Evolutionary conservation across 2,797 vertebrate species (phyloP).

Genomic region (Microctenopoma lineatum): DNA sequence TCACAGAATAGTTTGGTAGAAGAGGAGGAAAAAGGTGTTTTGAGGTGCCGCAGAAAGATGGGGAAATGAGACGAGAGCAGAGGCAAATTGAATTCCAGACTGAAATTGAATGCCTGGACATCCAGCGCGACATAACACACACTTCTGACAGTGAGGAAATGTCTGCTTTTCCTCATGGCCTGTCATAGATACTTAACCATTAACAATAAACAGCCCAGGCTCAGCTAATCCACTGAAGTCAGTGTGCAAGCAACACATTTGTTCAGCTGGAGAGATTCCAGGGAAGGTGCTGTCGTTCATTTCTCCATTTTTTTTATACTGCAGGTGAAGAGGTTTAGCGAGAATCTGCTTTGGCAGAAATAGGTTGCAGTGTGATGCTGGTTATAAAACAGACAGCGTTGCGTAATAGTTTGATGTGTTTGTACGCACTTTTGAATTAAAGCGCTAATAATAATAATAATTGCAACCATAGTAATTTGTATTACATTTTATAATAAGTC

Average conservation of each 20-base stretch:
- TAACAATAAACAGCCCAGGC: constrained; percentile 24
- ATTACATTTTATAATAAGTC: constrained; percentile 30
- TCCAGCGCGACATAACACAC: constrained; percentile 28
- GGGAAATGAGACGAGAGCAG: too few species aligned
- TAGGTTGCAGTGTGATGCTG: constrained; percentile 11
- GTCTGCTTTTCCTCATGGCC: constrained; percentile 9
- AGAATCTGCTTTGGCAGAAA: constrained; percentile 16
- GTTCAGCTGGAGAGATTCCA: constrained; percentile 11
- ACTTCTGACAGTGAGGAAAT: constrained; percentile 24
- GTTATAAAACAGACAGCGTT: constrained; percentile 1
- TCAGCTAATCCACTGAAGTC: constrained; percentile 14
- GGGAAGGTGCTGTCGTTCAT: constrained; percentile 25
- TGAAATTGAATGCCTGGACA: constrained; percentile 9
- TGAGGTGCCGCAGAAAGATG: neutral
- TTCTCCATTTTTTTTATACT: constrained; percentile 16
- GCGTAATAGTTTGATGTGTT: constrained; percentile 12
- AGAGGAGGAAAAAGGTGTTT: neutral
- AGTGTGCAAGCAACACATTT: constrained; percentile 21
- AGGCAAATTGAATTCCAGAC: too few species aligned
- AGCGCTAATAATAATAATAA: neutral
- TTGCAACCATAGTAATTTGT: constrained; percentile 2
- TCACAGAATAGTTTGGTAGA: constrained; percentile 13
- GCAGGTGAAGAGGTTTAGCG: constrained; percentile 10
- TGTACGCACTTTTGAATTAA: neutral
- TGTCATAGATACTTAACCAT: constrained; percentile 21